A percentile compares a stretch with the other conserved stretches of the same genome.
Evolutionary conservation across 2,888 invertebrate species (phyloP).

Genomic region (Macrophya annulata): DNA sequence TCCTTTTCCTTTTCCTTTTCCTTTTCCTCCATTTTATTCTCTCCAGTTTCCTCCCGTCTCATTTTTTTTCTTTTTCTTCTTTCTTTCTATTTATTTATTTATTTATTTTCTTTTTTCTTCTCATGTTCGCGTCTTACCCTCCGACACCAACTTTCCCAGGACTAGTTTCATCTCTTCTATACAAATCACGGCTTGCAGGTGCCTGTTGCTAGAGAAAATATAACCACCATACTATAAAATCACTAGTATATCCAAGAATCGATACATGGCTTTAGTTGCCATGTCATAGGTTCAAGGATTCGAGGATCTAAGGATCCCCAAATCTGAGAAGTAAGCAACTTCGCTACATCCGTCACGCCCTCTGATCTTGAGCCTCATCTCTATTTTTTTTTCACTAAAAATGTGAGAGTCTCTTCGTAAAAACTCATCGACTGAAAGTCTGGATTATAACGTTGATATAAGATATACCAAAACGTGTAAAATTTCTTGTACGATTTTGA

Average conservation of each 20-base stretch:
- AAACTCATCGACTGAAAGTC: not conserved
- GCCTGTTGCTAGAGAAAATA: constrained; percentile 54
- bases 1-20: constrained; percentile 46
- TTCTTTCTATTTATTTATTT: too few relatives aligned
- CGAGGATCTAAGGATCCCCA: not conserved
- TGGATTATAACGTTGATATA: constrained; percentile 15
- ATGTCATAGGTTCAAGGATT: not conserved
- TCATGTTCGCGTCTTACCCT: not conserved
- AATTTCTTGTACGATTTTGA: not conserved
- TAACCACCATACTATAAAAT: not conserved
- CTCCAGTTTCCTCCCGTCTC: constrained; percentile 38
- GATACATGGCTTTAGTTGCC: not conserved
- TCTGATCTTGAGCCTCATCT: constrained; percentile 10
- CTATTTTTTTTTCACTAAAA: constrained; percentile 11
- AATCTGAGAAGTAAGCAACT: not conserved
- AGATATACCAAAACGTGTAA: not conserved
- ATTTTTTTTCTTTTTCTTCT: constrained; percentile 12
- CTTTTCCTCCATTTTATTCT: constrained; percentile 44
- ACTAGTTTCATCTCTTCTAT: not conserved
- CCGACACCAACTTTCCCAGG: not conserved
- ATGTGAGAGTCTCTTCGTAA: not conserved
- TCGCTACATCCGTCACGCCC: not conserved
- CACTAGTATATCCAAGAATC: constrained; percentile 4
- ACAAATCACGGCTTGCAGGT: constrained; percentile 24
- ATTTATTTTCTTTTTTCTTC: constrained; percentile 23